phyloP scores from a whole-genome alignment of 2,888 invertebrate species.

The Torymus tubicola region DNA sequence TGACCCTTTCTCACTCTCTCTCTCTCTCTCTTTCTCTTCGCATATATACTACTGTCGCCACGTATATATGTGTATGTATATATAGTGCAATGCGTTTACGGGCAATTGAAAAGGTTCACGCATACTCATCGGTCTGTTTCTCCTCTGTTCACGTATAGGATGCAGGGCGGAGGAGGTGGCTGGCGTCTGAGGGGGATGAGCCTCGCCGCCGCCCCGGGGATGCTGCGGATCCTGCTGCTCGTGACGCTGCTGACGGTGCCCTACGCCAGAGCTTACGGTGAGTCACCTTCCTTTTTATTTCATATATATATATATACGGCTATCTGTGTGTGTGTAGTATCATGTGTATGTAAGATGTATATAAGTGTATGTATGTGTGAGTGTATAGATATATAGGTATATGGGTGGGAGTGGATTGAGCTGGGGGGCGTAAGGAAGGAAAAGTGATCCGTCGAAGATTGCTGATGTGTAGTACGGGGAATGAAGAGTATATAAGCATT shows the following conservation, averaged over 20 bases:
- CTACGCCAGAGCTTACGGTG: constrained; percentile 71
- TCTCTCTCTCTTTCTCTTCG: constrained; percentile 7
- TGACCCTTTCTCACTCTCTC: constrained; percentile 1
- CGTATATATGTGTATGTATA: too few species aligned
- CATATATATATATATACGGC: not conserved
- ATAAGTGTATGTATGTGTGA: not conserved
- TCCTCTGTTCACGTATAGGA: constrained; percentile 62
- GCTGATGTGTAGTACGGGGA: not conserved
- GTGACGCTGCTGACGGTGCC: constrained; percentile 66
- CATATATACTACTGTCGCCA: too few species aligned
- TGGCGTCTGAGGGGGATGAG: constrained; percentile 68
- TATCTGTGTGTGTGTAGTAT: not conserved
- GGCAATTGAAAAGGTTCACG: constrained; percentile 40
- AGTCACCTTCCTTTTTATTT: constrained; percentile 65
- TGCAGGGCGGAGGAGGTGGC: constrained; percentile 67
- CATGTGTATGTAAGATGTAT: not conserved
- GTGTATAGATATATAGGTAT: not conserved
- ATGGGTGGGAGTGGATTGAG: not conserved
- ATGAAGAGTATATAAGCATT: not conserved
- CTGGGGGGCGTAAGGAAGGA: not conserved
- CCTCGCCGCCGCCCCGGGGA: constrained; percentile 55
- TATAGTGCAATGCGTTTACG: constrained; percentile 9
- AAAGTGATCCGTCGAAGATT: not conserved
- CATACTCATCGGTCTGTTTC: not conserved
- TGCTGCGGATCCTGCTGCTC: constrained; percentile 65